Conservation (phyloP, 2,888 invertebrate species). For the Phytoseiulus persimilis region DNA sequence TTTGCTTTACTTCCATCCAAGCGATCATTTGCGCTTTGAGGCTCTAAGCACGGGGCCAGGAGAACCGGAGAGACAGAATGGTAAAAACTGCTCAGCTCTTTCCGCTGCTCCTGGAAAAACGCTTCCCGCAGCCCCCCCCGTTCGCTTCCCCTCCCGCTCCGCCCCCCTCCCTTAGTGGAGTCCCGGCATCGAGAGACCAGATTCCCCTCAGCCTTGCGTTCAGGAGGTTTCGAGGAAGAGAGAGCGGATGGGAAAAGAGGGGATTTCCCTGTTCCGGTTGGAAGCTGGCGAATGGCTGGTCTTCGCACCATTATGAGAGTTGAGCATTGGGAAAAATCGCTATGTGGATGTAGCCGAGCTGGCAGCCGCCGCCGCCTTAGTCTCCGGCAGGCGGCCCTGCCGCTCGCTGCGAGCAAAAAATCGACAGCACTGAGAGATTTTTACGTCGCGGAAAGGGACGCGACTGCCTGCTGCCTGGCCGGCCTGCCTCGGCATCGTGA, state of each 20-base stretch:
- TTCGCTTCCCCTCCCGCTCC: neutral
- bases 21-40: slow-evolving; percentile 5
- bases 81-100: neutral
- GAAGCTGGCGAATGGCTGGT: neutral
- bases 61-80: neutral
- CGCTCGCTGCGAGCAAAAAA: slow-evolving; percentile 21
- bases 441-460: slow-evolving; percentile 37
- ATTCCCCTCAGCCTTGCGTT: neutral
- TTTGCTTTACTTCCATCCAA: slow-evolving; percentile 5
- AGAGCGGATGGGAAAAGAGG: neutral
- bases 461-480: slow-evolving; percentile 15
- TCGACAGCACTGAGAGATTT: slow-evolving; percentile 27
- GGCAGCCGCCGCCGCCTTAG: neutral
- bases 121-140: neutral
- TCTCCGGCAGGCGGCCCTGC: neutral
- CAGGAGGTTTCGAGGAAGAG: neutral
- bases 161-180: neutral
- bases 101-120: neutral
- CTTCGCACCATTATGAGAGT: slow-evolving; percentile 5
- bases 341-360: neutral
- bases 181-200: neutral
- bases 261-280: neutral
- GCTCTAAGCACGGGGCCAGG: neutral
- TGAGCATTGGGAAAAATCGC: neutral
- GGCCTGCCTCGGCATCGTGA: neutral